Percentiles rank a stretch among this genome's conserved stretches.
Evolutionary conservation across 1,140 invertebrate species (phyloP).

Genomic region (Nautilus pompilius): DNA sequence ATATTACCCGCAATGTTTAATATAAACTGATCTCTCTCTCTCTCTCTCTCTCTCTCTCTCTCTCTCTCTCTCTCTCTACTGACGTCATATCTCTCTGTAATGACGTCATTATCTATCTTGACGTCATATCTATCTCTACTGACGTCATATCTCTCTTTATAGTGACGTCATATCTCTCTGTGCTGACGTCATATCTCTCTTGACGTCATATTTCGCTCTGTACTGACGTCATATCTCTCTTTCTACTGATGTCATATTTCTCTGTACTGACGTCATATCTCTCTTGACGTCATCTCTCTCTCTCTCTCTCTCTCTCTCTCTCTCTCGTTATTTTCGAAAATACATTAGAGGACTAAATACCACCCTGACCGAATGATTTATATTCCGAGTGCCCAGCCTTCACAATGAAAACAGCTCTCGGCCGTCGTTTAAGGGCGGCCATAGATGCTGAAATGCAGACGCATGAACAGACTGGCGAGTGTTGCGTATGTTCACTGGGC

Average conservation of each 20-base stretch:
- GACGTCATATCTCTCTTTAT: not conserved
- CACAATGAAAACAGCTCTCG: too few species aligned
- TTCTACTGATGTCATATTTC: not conserved
- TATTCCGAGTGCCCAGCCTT: too few species aligned
- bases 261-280: not conserved
- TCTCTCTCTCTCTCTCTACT: not conserved
- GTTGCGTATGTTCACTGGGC: too few species aligned
- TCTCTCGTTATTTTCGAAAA: not conserved
- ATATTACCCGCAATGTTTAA: too few species aligned
- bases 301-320: slow-evolving; percentile 2
- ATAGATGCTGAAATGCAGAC: too few species aligned
- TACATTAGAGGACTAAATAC: too few species aligned
- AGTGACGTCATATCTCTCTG: not conserved
- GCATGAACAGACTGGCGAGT: too few species aligned
- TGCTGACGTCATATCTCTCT: not conserved
- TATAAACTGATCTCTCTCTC: too few species aligned
- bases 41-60: not conserved
- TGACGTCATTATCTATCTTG: not conserved
- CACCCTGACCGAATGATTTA: too few species aligned
- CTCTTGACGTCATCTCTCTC: not conserved
- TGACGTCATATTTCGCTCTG: not conserved
- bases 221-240: too few species aligned
- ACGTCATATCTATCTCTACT: not conserved
- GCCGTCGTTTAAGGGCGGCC: too few species aligned
- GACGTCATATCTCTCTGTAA: not conserved